Base-by-base conservation (phyloP, 2,113 vertebrate species). In the Odontesthes bonariensis region DNA sequence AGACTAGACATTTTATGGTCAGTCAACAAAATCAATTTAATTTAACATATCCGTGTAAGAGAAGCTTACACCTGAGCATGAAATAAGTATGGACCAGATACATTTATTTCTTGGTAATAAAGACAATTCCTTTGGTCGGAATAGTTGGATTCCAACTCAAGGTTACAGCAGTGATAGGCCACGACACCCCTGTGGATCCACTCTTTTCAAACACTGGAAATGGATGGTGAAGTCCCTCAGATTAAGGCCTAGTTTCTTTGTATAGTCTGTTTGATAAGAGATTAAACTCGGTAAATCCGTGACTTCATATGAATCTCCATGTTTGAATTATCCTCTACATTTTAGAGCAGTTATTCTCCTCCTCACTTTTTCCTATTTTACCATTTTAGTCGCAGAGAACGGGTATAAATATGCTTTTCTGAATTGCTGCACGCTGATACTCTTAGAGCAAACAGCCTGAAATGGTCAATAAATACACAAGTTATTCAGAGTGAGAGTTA, bases 251-350 rank as follows among this genome's bases (percentile, higher is more conserved):
- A 73, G 85, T 79, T 67, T 87, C 85, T 83, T 82, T 86, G 81
- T 90, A 81, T 75, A 83, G 81, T 83, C 73, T 91, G 86, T 93
- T 91, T 93, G 86, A 91, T 77, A 82, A 91, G 74, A 86, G 90
- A 92, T 92, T 90, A 90, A 92, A 73, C 33, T 76, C 27, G 53
- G 77, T 79, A 88, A 92, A 93, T 89, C 91, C 74, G 57, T 91
- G 78, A 88, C 81, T 91, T 90, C 82, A 89, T 87, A 88, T 90
- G 77, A 80, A 77, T 86, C 73, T 76, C 61, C 10, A 68, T 88
- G 86, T 89, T 85, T 91, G 71, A 92, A 72, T 90, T 86, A 79
- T 79, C 72, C 72, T 82, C 66, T 75, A 80, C 78, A 84, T 79
- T 90, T 88, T 73, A 72, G 17, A 78, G 69, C 71, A 65, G 58